Conservation (phyloP, 2,888 invertebrate species). For the Carterocephalus palaemon region DNA sequence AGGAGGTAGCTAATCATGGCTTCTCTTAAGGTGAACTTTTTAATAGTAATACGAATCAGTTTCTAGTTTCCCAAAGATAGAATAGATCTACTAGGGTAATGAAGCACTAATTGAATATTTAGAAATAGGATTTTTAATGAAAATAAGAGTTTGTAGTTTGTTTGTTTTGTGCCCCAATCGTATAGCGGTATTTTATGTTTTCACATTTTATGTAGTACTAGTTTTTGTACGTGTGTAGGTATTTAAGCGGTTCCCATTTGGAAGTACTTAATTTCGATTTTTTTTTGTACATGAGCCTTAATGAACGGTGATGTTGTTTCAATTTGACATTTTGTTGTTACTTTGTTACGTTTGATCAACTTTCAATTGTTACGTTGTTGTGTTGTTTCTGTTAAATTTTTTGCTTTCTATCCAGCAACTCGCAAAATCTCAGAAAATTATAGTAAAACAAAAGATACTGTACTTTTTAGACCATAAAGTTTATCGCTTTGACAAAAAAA, state of each 20-base stretch:
- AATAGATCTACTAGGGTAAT: conserved; percentile 43
- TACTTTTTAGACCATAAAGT: too few species aligned
- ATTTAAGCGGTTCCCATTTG: neutral
- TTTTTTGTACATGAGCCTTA: conserved; percentile 52
- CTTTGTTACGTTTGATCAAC: conserved; percentile 16
- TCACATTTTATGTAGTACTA: conserved; percentile 35
- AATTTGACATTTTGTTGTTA: conserved; percentile 25
- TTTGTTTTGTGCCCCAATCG: neutral
- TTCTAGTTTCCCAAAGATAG: conserved; percentile 59
- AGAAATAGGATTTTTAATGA: conserved; percentile 36
- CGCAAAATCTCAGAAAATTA: neutral
- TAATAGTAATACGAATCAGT: conserved; percentile 1
- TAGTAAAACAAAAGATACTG: too few species aligned
- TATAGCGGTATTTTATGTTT: neutral
- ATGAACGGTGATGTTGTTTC: conserved; percentile 66
- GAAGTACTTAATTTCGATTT: too few species aligned
- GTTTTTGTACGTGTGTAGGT: neutral
- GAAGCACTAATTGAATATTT: conserved; percentile 18
- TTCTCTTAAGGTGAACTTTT: conserved; percentile 10
- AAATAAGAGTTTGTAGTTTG: conserved; percentile 1
- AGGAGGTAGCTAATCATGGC: conserved; percentile 15
- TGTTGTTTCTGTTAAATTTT: conserved; percentile 4
- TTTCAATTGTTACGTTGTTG: conserved; percentile 12
- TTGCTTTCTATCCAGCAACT: neutral
- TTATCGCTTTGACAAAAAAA: too few species aligned